Conservation (phyloP, 2,113 vertebrate genomes). For the Platycercus adscitus region DNA sequence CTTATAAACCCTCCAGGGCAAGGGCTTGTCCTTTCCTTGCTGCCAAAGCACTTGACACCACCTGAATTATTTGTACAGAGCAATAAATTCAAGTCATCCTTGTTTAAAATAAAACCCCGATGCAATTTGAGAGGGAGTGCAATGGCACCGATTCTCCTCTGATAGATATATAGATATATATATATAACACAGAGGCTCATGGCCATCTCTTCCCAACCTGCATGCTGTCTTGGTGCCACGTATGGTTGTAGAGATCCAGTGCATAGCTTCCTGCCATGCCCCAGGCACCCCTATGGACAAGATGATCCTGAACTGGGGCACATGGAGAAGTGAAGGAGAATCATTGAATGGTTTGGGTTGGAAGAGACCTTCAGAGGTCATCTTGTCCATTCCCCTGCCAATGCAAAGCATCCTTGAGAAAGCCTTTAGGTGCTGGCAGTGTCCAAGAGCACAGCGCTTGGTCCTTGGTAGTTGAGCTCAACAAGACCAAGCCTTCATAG, state of each 20-base stretch:
- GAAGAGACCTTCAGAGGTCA: neutral
- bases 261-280: neutral
- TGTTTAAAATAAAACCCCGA: neutral
- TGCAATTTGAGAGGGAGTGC: neutral
- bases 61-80: neutral
- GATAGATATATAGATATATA: neutral
- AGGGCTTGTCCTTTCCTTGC: slow-evolving; percentile 33
- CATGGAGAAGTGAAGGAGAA: neutral
- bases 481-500: neutral
- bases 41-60: neutral
- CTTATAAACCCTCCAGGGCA: neutral
- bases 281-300: neutral
- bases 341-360: neutral
- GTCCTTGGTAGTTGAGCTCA: neutral
- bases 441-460: neutral
- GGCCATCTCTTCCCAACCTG: neutral
- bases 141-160: neutral
- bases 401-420: neutral
- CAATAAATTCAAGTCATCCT: neutral
- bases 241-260: rapidly evolving
- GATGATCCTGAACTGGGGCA: neutral
- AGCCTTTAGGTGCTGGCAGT: neutral
- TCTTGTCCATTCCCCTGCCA: neutral
- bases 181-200: neutral
- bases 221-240: rapidly evolving